These are phyloP conservation scores for Operophtera brumata DNA, from an alignment of 2,888 invertebrate species.

Conservation along the genomic window DNA sequence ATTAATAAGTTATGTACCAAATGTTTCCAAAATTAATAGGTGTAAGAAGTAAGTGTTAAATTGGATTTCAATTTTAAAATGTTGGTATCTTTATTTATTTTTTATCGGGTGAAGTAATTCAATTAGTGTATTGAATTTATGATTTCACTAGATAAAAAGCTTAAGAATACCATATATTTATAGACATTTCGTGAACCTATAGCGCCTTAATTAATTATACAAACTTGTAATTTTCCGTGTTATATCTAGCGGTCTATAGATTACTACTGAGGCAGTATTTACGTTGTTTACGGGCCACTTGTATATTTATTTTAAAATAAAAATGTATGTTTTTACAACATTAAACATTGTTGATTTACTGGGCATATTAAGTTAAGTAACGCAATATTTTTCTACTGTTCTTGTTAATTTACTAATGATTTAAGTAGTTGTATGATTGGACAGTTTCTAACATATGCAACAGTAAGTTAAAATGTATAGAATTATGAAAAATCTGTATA, in stretches of 20 bases:
- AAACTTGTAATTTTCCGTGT: not conserved
- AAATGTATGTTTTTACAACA: conserved; percentile 6
- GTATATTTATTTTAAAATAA: not conserved
- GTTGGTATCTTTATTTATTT: too few species aligned
- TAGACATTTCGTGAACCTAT: too few species aligned
- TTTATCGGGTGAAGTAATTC: too few species aligned
- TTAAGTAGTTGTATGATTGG: conserved; percentile 18
- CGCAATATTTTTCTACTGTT: conserved; percentile 34
- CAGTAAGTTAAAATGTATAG: conserved; percentile 22
- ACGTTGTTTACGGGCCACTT: conserved; percentile 15
- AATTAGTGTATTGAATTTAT: too few species aligned
- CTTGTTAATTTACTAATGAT: conserved; percentile 19
- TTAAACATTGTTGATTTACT: conserved; percentile 16
- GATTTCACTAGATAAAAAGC: too few species aligned
- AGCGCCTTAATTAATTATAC: too few species aligned
- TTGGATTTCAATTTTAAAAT: too few species aligned
- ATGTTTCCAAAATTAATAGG: too few species aligned
- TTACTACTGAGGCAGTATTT: conserved; percentile 29
- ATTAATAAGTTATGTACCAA: too few species aligned
- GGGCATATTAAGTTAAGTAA: conserved; percentile 24
- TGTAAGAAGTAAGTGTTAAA: too few species aligned
- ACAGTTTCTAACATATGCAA: conserved; percentile 19
- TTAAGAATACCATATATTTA: too few species aligned
- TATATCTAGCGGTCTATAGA: conserved; percentile 1
- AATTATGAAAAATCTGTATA: conserved; percentile 5